Percentiles rank a stretch among this genome's conserved stretches.
Evolutionary conservation across 2,797 vertebrate genomes (phyloP).

Genomic region (Tolypeutes matacus): DNA sequence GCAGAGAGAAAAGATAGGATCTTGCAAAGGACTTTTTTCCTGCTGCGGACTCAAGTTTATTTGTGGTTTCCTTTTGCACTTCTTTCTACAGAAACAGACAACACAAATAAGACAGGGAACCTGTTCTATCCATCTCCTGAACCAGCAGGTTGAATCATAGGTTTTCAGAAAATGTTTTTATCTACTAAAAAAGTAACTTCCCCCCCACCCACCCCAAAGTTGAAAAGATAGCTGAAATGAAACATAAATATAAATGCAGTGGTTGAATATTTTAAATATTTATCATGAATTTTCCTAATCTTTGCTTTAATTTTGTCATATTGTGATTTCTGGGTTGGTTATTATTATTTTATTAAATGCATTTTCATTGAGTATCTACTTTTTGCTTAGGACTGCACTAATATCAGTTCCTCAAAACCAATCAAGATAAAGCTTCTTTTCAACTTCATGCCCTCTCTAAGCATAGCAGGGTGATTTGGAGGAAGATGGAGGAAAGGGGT

Average conservation of each 20-base stretch:
- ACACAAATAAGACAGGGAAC: not conserved
- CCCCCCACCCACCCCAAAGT: no score
- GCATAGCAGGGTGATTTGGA: not conserved
- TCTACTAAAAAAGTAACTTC: not conserved
- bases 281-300: not conserved
- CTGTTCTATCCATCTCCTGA: not conserved
- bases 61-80: not conserved
- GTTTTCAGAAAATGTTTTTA: not conserved
- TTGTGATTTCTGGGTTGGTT: not conserved
- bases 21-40: not conserved
- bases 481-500: not conserved
- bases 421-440: not conserved
- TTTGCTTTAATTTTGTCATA: not conserved
- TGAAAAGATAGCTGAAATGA: not conserved
- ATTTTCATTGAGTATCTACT: not conserved
- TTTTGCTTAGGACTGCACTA: not conserved
- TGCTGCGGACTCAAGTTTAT: not conserved
- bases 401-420: not conserved
- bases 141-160: not conserved
- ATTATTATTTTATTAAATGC: not conserved
- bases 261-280: not conserved
- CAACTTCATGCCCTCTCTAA: not conserved
- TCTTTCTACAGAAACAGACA: not conserved
- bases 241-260: not conserved
- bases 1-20: not conserved